Evolutionary conservation across 2,113 vertebrate genomes (phyloP).

Genomic region (Halcyon senegalensis): DNA sequence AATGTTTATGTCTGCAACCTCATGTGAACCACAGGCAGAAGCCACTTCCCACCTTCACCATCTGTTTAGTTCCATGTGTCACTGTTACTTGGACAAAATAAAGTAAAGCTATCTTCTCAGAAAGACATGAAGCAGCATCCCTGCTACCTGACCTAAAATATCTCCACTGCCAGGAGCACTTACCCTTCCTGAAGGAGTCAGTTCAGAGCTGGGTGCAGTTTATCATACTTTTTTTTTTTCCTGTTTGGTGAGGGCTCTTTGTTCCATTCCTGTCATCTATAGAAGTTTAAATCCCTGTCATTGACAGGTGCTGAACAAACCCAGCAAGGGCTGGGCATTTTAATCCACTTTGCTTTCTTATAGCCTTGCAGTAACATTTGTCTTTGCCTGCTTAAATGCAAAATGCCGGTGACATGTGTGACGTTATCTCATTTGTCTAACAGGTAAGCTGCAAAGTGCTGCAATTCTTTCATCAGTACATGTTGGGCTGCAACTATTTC

Average conservation of each 20-base stretch:
- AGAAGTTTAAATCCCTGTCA: not conserved
- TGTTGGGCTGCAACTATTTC: slow-evolving; percentile 97
- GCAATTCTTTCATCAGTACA: slow-evolving; percentile 96
- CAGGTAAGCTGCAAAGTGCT: slow-evolving; percentile 94
- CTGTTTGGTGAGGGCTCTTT: not conserved
- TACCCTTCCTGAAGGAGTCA: not conserved
- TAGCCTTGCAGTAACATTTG: not conserved
- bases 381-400: not conserved
- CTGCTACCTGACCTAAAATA: not conserved
- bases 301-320: not conserved
- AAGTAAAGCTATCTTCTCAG: accelerated
- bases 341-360: not conserved
- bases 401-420: not conserved
- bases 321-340: not conserved
- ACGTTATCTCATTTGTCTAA: slow-evolving; percentile 23
- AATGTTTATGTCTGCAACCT: not conserved
- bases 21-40: not conserved
- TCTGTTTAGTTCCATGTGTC: not conserved
- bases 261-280: not conserved
- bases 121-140: not conserved
- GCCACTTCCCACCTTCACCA: not conserved
- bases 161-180: not conserved
- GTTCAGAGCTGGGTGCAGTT: not conserved
- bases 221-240: not conserved
- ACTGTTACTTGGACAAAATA: not conserved